phyloP scores from a whole-genome alignment of 2,797 vertebrate genomes.

The Sebastes taczanowskii region DNA sequence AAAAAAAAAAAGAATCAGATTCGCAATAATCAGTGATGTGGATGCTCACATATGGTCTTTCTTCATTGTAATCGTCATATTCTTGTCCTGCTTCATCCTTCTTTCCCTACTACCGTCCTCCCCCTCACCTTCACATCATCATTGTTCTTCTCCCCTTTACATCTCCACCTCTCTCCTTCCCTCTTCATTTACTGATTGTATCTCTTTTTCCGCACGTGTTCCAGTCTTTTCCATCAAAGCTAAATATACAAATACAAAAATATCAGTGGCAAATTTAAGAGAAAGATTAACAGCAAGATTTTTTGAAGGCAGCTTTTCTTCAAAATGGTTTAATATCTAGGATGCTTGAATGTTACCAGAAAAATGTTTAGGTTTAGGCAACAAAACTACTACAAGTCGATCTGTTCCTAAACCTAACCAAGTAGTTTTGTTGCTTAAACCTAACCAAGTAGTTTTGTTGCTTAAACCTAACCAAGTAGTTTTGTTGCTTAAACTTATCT shows the following conservation, averaged over 20 bases:
- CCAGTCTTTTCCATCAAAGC: neutral
- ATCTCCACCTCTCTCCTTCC: neutral
- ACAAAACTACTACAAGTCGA: too few species aligned
- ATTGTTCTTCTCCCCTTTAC: neutral
- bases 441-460: too few species aligned
- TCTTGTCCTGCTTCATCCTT: neutral
- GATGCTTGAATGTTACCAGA: neutral
- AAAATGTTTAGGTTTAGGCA: neutral
- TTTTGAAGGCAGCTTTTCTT: neutral
- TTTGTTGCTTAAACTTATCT: too few species aligned
- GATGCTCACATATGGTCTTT: conserved; percentile 1
- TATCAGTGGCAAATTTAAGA: neutral
- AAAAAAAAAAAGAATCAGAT: neutral
- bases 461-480: too few species aligned
- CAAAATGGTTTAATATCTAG: neutral
- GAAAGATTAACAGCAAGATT: neutral
- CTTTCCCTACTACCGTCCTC: neutral
- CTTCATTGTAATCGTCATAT: neutral
- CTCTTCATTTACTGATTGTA: neutral
- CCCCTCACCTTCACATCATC: neutral
- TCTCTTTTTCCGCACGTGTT: neutral
- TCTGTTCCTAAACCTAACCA: too few species aligned
- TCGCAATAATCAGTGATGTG: conserved; percentile 32
- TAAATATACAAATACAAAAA: neutral
- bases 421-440: too few species aligned